Conservation (phyloP, 1,140 invertebrate species). For the Leptinotarsa texana region DNA sequence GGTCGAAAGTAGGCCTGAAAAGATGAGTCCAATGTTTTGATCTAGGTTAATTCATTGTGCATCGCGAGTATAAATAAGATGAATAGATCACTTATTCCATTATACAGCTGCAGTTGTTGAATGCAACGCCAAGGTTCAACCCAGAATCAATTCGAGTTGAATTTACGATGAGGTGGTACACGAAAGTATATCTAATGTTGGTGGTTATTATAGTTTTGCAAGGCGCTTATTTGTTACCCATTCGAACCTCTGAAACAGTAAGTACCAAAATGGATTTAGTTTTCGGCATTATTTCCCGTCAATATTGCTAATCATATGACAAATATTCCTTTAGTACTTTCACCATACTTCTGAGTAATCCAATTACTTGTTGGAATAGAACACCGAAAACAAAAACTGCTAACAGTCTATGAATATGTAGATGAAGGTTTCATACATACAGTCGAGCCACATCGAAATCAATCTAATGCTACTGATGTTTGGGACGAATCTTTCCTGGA, state of each 20-base stretch:
- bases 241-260: constrained; percentile 34
- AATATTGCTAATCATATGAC: no score
- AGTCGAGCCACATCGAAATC: background rate
- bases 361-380: no score
- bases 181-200: constrained; percentile 9
- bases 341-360: no score
- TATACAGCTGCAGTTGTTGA: constrained; percentile 8
- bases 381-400: no score
- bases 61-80: constrained; percentile 24
- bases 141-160: background rate
- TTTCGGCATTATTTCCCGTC: no score
- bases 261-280: background rate
- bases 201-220: constrained; percentile 20
- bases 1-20: constrained; percentile 27
- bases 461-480: background rate
- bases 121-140: background rate
- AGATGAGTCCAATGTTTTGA: constrained; percentile 32
- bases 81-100: constrained; percentile 9
- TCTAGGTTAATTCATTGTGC: constrained; percentile 32
- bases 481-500: no score
- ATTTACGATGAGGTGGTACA: constrained; percentile 11
- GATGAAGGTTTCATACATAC: no score
- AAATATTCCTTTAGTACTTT: no score
- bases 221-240: constrained; percentile 8
- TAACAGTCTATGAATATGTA: background rate